Conservation (phyloP, 2,797 vertebrate species). For the Perodicticus potto region DNA sequence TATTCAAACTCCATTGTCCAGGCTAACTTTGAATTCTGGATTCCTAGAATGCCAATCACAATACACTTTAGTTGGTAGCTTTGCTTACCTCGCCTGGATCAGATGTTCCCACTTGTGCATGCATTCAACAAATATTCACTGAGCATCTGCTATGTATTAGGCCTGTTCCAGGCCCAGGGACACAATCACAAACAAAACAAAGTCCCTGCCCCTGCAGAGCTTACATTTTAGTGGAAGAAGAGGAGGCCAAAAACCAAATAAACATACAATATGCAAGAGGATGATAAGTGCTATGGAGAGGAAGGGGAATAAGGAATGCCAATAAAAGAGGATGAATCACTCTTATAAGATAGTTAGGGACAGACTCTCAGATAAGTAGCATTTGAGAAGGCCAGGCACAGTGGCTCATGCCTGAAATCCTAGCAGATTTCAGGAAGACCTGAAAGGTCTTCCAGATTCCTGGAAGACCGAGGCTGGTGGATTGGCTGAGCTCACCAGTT, state of each 20-base stretch:
- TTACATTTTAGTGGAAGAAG: not conserved
- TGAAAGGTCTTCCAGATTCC: too few relatives aligned
- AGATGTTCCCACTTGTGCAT: not conserved
- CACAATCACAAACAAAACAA: conserved; percentile 12
- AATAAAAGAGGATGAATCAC: not conserved
- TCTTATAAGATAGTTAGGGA: not conserved
- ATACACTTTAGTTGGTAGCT: not conserved
- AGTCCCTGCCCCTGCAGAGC: not conserved
- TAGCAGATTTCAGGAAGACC: too few relatives aligned
- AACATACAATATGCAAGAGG: not conserved
- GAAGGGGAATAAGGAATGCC: not conserved
- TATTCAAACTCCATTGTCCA: not conserved
- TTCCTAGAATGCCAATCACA: conserved; percentile 14
- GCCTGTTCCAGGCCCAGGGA: not conserved
- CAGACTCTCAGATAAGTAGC: not conserved
- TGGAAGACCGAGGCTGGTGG: too few relatives aligned
- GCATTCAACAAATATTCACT: conserved; percentile 5
- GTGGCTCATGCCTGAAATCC: too few relatives aligned
- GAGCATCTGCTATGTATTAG: not conserved
- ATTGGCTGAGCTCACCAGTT: too few relatives aligned
- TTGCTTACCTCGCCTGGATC: not conserved
- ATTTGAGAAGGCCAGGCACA: not conserved
- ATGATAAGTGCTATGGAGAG: not conserved
- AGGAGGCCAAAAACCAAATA: not conserved
- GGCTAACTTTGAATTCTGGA: not conserved